These are phyloP conservation scores for Oryzias woworae DNA, from an alignment of 2,113 vertebrate genomes.

Conservation along the genomic window DNA sequence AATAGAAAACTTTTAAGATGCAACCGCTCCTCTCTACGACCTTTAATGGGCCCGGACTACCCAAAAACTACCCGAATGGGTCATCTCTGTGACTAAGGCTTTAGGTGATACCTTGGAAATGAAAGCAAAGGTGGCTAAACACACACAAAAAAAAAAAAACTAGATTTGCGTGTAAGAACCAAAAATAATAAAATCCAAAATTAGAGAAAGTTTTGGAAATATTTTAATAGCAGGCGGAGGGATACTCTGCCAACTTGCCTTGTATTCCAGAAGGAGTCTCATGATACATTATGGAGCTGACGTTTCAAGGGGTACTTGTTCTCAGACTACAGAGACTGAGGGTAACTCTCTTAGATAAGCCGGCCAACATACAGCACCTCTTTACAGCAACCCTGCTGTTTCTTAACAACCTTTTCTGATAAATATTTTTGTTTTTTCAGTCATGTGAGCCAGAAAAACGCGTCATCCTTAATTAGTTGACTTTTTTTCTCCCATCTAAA, in stretches of 20 bases:
- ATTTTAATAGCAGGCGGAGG: slow-evolving; percentile 35
- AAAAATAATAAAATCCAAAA: slow-evolving; percentile 62
- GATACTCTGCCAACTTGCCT: slow-evolving; percentile 56
- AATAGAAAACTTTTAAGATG: no score
- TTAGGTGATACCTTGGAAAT: no score
- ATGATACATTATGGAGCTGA: slow-evolving; percentile 66
- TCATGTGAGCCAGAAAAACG: slow-evolving; percentile 33
- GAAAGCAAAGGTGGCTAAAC: no score
- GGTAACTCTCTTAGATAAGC: slow-evolving; percentile 64
- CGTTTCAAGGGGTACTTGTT: slow-evolving; percentile 69
- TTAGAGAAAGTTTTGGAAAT: slow-evolving; percentile 54
- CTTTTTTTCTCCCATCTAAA: slow-evolving; percentile 25
- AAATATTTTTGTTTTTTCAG: slow-evolving; percentile 17
- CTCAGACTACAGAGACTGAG: slow-evolving; percentile 54
- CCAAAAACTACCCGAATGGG: no score
- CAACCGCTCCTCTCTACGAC: no score
- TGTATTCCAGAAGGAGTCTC: slow-evolving; percentile 69
- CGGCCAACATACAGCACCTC: slow-evolving; percentile 64
- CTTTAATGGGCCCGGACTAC: no score
- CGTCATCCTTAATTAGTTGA: slow-evolving; percentile 61
- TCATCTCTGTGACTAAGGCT: no score
- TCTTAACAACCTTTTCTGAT: slow-evolving; percentile 18
- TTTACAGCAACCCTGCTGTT: slow-evolving; percentile 40
- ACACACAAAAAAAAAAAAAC: background rate
- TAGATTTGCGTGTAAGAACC: slow-evolving; percentile 36